phyloP scores from a whole-genome alignment of 2,888 invertebrate species.

The Caenorhabditis uteleia region DNA sequence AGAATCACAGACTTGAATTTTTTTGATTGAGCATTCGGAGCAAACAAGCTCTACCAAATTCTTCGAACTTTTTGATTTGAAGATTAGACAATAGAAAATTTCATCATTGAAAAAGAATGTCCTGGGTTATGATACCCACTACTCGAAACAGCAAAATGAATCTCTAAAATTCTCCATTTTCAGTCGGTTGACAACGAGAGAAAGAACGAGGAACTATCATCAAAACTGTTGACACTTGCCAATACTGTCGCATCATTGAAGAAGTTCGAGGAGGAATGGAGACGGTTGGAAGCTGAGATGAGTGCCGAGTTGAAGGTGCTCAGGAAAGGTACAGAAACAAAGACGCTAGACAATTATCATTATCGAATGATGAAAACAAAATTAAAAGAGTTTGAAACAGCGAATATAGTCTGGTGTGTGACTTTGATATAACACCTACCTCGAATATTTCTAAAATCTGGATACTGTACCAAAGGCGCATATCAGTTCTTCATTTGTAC shows the following conservation, averaged over 20 bases:
- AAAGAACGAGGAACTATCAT: slow-evolving; percentile 32
- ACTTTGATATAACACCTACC: no score
- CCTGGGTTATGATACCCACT: not conserved
- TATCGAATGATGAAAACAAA: not conserved
- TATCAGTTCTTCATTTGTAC: no score
- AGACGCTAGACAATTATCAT: no score
- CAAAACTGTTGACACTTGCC: slow-evolving; percentile 21
- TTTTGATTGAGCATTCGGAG: no score
- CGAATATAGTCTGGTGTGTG: no score
- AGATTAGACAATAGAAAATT: no score
- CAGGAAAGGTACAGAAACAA: slow-evolving; percentile 37
- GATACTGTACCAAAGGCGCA: no score
- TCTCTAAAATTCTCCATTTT: not conserved
- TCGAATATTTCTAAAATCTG: no score
- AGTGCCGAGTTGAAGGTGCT: slow-evolving; percentile 48
- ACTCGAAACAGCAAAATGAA: not conserved
- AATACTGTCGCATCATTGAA: slow-evolving; percentile 29
- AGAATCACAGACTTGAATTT: no score
- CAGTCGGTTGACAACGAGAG: slow-evolving; percentile 28
- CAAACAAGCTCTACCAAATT: no score
- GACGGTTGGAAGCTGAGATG: slow-evolving; percentile 49
- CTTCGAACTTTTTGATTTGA: not conserved
- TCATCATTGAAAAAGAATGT: no score
- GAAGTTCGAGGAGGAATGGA: slow-evolving; percentile 50
- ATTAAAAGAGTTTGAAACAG: no score